Base-by-base conservation (phyloP, 1,140 invertebrate species). In the Camponotus vicinus region DNA sequence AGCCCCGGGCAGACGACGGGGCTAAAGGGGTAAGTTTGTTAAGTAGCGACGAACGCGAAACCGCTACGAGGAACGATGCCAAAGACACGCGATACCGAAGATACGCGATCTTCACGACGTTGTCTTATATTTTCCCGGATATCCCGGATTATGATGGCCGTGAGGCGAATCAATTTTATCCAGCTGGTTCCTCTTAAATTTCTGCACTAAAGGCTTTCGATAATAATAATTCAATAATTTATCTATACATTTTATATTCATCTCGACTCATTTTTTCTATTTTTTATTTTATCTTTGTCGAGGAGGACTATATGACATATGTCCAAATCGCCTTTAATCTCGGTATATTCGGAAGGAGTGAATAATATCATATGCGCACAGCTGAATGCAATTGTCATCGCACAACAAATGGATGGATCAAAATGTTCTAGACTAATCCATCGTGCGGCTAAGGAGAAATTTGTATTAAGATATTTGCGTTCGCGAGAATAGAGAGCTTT, bases 21-120 rank as follows among this genome's bases (percentile, higher is more conserved):
- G 86, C 82, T 80, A 85, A 84, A 88, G 88, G 89, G 89, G 83
- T 90, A 90, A 91, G 89, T 91, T 91, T 89, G 89, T 91, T 91
- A 91, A 91, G 90, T 90, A 90, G 75, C 87, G 76, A 85, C 86
- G 70, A 90, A 85, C 86, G 86, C 88, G 84, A 90, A 90, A 90
- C 88, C 88, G 78, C 86, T 73, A 88, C 45, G 66, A 87, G 76
- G 55, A 73, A 83, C 67, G 73, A 49, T 75, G 79, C 78, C 83
- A 73, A 66, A 83, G 83, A 88, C 83, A 88, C 78, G 84, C 87
- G 69, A 79, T 86, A 82, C 52, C 66, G 55, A 86, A 89, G 87
- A 89, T 80, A 86, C 84, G 87, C 78, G 89, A 90, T 89, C 86
- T 73, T 57, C 45, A 37, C 15, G 59, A 79, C 27, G 82, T 66